These are phyloP conservation scores for Bombus difficillimus DNA, from an alignment of 1,140 invertebrate genomes.

Conservation along the genomic window DNA sequence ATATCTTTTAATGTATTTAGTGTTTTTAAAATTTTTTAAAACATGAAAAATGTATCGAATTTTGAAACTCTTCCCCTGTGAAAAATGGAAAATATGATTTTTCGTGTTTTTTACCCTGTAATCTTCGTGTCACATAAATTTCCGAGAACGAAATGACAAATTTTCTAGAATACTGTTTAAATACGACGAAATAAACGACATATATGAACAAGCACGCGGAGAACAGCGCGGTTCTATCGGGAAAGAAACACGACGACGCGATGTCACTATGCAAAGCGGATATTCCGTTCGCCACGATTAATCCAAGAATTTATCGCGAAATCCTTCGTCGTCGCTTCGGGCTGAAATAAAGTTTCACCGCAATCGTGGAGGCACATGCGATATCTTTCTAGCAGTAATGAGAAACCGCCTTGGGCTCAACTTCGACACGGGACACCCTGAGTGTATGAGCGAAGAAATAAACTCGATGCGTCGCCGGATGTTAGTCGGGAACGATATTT, in stretches of 20 bases:
- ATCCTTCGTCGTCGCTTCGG: constrained; percentile 21
- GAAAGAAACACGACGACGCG: constrained; percentile 6
- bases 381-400: constrained; percentile 42
- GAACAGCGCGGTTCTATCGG: not conserved
- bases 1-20: too few species aligned
- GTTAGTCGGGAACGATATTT: constrained; percentile 22
- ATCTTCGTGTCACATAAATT: not conserved
- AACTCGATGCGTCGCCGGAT: not conserved
- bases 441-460: not conserved
- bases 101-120: not conserved
- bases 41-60: too few species aligned
- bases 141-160: not conserved
- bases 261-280: constrained; percentile 36
- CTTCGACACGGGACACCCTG: constrained; percentile 13
- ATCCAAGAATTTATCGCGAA: constrained; percentile 49
- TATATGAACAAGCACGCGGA: not conserved
- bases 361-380: constrained; percentile 42
- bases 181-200: not conserved
- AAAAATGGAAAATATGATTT: not conserved
- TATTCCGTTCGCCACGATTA: constrained; percentile 43
- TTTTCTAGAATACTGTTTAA: not conserved
- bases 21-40: too few species aligned
- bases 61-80: too few species aligned
- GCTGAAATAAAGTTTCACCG: constrained; percentile 51
- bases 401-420: constrained; percentile 40